phyloP scores from a whole-genome alignment of 2,888 invertebrate species.

The Meiosimyza platycephala region DNA sequence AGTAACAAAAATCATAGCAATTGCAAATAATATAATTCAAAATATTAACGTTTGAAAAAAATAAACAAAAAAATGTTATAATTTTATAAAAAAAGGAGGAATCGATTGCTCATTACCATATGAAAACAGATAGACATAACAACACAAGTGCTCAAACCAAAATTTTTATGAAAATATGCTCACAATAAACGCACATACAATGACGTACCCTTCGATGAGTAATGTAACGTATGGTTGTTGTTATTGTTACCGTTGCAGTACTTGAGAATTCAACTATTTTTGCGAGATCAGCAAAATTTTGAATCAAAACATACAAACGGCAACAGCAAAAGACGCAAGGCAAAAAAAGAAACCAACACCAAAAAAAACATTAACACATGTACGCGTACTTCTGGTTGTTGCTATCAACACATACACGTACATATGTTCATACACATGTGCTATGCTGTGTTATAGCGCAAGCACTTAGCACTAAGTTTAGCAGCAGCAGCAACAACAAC shows the following conservation, averaged over 20 bases:
- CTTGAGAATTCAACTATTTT: conserved; percentile 28
- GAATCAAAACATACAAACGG: conserved; percentile 22
- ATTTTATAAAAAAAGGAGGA: too few relatives aligned
- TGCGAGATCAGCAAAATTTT: conserved; percentile 40
- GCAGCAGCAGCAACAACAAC: conserved; percentile 24
- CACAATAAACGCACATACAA: background rate
- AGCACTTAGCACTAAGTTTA: conserved; percentile 23
- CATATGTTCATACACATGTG: background rate
- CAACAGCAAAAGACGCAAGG: conserved; percentile 12
- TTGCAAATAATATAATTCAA: background rate
- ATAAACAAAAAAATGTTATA: too few relatives aligned
- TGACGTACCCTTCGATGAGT: background rate
- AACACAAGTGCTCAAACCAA: too few relatives aligned
- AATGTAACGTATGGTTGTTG: background rate
- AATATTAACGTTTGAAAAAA: background rate
- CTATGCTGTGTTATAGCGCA: background rate
- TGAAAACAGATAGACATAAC: too few relatives aligned
- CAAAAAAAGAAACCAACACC: conserved; percentile 31
- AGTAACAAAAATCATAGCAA: background rate
- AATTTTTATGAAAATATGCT: too few relatives aligned
- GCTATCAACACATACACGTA: background rate
- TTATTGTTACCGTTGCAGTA: background rate
- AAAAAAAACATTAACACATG: conserved; percentile 24
- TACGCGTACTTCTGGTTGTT: background rate
- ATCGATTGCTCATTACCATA: too few relatives aligned